phyloP scores from a whole-genome alignment of 2,113 vertebrate species.

The Halcyon malimbica region DNA sequence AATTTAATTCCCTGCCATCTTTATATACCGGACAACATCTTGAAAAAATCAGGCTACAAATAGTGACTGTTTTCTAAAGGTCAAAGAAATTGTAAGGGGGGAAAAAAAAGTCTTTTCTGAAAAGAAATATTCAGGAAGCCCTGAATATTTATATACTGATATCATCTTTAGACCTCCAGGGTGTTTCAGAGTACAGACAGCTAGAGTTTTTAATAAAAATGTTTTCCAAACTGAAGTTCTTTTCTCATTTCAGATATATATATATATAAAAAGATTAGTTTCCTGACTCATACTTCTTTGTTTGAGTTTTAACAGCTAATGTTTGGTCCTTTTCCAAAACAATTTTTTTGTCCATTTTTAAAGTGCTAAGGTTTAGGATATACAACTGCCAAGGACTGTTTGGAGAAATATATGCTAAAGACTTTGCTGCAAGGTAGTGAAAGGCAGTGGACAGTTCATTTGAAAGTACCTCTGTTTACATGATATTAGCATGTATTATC shows the following conservation, averaged over 20 bases:
- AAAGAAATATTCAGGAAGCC: conserved; percentile 63
- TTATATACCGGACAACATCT: conserved; percentile 46
- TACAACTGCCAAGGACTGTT: not conserved
- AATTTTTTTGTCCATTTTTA: conserved; percentile 42
- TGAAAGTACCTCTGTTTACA: not conserved
- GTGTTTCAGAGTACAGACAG: conserved; percentile 53
- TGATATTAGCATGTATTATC: not conserved
- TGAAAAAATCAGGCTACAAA: conserved; percentile 62
- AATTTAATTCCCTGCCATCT: conserved; percentile 50
- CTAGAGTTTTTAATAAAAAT: conserved; percentile 56
- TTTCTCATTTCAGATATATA: conserved; percentile 45
- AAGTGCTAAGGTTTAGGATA: not conserved
- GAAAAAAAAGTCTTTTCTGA: not conserved
- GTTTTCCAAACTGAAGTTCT: conserved; percentile 46
- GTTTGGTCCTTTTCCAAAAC: conserved; percentile 35
- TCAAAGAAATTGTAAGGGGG: conserved; percentile 24
- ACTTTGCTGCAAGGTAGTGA: not conserved
- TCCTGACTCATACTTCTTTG: conserved; percentile 24
- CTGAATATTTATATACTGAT: conserved; percentile 61
- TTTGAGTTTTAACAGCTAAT: conserved; percentile 10
- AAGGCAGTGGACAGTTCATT: not conserved
- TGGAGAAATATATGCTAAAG: not conserved
- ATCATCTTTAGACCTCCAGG: conserved; percentile 58
- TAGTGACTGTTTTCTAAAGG: conserved; percentile 55
- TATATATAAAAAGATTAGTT: not conserved